A percentile compares a stretch with the other conserved stretches of the same genome.
These are phyloP conservation scores for Pyrrhia umbra DNA, from an alignment of 2,888 invertebrate species.

Conservation along the genomic window DNA sequence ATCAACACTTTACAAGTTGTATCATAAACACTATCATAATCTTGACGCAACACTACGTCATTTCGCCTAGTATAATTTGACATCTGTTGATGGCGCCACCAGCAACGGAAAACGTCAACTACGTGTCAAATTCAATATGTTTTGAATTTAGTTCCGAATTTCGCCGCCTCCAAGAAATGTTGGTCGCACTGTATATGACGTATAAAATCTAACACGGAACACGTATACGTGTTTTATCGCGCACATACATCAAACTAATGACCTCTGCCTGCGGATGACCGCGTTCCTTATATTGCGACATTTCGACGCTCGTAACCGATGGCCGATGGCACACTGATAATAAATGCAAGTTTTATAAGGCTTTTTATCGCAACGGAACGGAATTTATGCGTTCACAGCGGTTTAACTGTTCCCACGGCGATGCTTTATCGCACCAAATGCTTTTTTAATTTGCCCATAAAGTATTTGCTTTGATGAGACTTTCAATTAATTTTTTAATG, in stretches of 20 bases:
- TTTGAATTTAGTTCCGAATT: slow-evolving; percentile 45
- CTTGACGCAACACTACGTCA: slow-evolving; percentile 35
- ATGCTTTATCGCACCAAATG: slow-evolving; percentile 73
- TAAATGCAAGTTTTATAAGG: slow-evolving; percentile 83
- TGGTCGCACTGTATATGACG: slow-evolving; percentile 43
- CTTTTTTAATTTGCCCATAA: slow-evolving; percentile 76
- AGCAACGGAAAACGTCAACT: slow-evolving; percentile 24
- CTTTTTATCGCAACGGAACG: slow-evolving; percentile 76
- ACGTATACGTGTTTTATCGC: slow-evolving; percentile 69
- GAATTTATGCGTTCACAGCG: slow-evolving; percentile 77
- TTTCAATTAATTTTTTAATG: slow-evolving; percentile 70
- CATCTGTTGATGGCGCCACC: slow-evolving; percentile 1
- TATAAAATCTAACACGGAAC: slow-evolving; percentile 60
- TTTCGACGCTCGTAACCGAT: slow-evolving; percentile 71
- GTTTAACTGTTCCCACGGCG: slow-evolving; percentile 79
- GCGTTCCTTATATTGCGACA: slow-evolving; percentile 73
- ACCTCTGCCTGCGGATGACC: slow-evolving; percentile 69
- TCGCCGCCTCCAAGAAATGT: slow-evolving; percentile 39
- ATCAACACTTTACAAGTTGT: slow-evolving; percentile 40
- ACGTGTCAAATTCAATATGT: slow-evolving; percentile 20
- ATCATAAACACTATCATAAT: slow-evolving; percentile 26
- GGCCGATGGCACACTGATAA: slow-evolving; percentile 70
- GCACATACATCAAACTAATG: slow-evolving; percentile 78
- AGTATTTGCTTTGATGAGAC: slow-evolving; percentile 74
- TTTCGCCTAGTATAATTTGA: slow-evolving; percentile 24